These are phyloP conservation scores for Hylaea fasciaria DNA, from an alignment of 2,888 invertebrate genomes.

Conservation along the genomic window DNA sequence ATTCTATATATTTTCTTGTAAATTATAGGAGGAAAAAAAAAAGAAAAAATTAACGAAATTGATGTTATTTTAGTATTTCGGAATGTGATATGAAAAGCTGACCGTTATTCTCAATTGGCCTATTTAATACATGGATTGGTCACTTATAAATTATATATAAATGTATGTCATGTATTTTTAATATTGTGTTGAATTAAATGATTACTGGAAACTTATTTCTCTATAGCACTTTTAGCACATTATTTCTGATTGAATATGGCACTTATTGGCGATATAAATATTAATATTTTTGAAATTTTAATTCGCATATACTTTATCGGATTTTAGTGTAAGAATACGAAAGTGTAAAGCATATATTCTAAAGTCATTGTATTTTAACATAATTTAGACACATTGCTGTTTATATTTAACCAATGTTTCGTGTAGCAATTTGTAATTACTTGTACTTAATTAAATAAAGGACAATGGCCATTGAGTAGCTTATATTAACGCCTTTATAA, in stretches of 20 bases:
- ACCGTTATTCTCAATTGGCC: conserved; percentile 61
- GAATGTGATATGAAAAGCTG: conserved; percentile 56
- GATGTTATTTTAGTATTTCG: conserved; percentile 53
- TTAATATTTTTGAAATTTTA: conserved; percentile 48
- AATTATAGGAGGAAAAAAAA: conserved; percentile 45
- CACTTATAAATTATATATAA: conserved; percentile 31
- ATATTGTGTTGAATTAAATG: conserved; percentile 24
- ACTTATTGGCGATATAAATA: conserved; percentile 46
- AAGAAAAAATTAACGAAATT: conserved; percentile 53
- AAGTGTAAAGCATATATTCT: conserved; percentile 81
- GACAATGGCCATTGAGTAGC: conserved; percentile 54
- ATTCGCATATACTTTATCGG: conserved; percentile 38
- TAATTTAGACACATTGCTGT: conserved; percentile 58
- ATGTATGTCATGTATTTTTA: conserved; percentile 23
- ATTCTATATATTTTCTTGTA: conserved; percentile 54
- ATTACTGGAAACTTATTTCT: conserved; percentile 39
- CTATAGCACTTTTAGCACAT: conserved; percentile 54
- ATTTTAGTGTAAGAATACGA: conserved; percentile 43
- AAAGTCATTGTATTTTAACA: conserved; percentile 70
- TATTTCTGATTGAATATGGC: conserved; percentile 52
- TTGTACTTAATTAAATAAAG: conserved; percentile 52
- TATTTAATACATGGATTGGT: conserved; percentile 47
- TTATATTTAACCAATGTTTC: conserved; percentile 51
- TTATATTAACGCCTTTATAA: neutral
- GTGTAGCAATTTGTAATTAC: conserved; percentile 50